Evolutionary conservation across 2,797 vertebrate genomes (phyloP).

Genomic region (Myotis findleyi): DNA sequence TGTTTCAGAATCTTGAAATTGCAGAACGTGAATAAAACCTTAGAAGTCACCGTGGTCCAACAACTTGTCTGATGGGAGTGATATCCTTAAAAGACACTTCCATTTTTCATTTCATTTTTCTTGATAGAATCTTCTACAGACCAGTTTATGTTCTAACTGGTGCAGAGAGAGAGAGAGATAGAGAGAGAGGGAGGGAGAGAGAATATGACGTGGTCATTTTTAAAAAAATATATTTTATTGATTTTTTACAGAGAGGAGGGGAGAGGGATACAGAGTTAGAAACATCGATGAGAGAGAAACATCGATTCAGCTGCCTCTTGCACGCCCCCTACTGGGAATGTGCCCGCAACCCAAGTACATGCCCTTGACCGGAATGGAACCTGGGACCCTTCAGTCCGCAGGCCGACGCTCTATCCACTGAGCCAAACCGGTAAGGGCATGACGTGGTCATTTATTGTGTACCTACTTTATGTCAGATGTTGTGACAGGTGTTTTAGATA

Average conservation of each 20-base stretch:
- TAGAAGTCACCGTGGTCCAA: not conserved
- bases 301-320: too few relatives aligned
- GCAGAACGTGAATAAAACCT: conserved; percentile 14
- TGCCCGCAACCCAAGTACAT: too few relatives aligned
- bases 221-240: too few relatives aligned
- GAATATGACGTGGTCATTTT: not conserved
- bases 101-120: conserved; percentile 11
- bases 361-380: too few relatives aligned
- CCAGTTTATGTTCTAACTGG: not conserved
- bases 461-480: not conserved
- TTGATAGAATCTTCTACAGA: not conserved
- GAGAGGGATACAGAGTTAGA: too few relatives aligned
- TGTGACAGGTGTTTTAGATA: not conserved
- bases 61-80: not conserved
- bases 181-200: too few relatives aligned
- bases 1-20: conserved; percentile 42
- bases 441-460: not conserved
- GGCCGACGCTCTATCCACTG: too few relatives aligned
- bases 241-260: too few relatives aligned
- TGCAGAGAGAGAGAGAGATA: not conserved
- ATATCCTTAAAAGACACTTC: not conserved
- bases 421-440: too few relatives aligned
- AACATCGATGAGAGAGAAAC: too few relatives aligned
- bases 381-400: too few relatives aligned
- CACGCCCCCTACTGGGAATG: too few relatives aligned